Evolutionary conservation across 2,113 vertebrate genomes (phyloP).

Genomic region (Bos taurus): DNA sequence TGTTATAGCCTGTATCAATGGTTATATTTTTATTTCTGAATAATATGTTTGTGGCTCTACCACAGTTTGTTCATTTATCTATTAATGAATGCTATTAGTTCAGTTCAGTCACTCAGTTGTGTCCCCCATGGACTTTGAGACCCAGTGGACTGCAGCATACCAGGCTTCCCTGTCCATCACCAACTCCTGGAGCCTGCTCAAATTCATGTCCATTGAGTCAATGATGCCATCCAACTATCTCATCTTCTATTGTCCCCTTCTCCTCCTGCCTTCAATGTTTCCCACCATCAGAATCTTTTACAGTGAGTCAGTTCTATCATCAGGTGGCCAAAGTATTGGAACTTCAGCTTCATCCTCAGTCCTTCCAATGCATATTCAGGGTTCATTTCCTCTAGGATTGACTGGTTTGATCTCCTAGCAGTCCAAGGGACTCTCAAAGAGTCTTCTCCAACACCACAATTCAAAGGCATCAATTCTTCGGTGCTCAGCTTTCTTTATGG

Average conservation of each 20-base stretch:
- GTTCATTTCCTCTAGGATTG: background rate
- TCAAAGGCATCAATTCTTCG: background rate
- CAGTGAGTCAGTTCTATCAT: background rate
- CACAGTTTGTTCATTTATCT: background rate
- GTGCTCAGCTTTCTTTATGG: background rate
- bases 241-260: background rate
- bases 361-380: background rate
- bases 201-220: background rate
- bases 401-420: background rate
- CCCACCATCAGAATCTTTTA: background rate
- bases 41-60: background rate
- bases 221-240: background rate
- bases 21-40: background rate
- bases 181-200: background rate
- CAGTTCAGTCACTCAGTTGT: background rate
- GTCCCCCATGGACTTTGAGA: background rate
- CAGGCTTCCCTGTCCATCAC: background rate
- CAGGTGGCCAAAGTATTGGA: background rate
- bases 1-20: background rate
- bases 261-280: background rate
- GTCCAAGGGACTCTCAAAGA: background rate
- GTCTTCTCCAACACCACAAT: background rate
- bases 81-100: background rate
- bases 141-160: background rate
- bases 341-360: background rate